Percentiles rank a stretch among this genome's conserved stretches.
phyloP scores from a whole-genome alignment of 1,140 invertebrate species.

The Theocolax elegans region DNA sequence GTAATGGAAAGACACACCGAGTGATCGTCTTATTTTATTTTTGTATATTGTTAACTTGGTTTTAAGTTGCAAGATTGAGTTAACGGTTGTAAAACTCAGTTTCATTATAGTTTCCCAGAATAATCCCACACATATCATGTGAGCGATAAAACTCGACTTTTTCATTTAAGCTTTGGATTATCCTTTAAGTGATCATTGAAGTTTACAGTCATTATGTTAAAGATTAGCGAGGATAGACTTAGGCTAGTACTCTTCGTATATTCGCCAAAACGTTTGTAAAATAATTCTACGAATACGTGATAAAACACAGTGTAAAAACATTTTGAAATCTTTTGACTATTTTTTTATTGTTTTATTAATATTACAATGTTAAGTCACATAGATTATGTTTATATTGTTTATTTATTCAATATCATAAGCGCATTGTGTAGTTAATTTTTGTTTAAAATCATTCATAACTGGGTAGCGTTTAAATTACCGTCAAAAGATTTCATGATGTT shows the following conservation, averaged over 20 bases:
- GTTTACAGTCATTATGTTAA: slow-evolving; percentile 40
- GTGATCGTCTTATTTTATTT: background rate
- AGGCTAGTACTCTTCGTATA: slow-evolving; percentile 29
- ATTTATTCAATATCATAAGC: slow-evolving; percentile 11
- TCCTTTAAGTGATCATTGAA: slow-evolving; percentile 9
- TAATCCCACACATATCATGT: slow-evolving; percentile 32
- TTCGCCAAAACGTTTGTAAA: slow-evolving; percentile 6
- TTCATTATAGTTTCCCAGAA: slow-evolving; percentile 15
- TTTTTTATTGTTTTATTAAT: background rate
- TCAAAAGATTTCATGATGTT: slow-evolving; percentile 6
- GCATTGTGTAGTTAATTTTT: no score
- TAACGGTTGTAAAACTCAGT: background rate
- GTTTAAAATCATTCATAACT: no score
- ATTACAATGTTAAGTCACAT: background rate
- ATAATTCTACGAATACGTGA: background rate
- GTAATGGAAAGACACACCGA: no score
- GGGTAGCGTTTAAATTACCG: no score
- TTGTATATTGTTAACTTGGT: no score
- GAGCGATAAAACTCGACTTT: slow-evolving; percentile 7
- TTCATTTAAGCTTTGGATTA: slow-evolving; percentile 5
- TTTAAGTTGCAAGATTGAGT: background rate
- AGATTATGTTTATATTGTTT: background rate
- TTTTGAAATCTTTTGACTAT: background rate
- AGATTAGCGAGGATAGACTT: slow-evolving; percentile 38
- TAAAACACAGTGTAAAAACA: background rate